phyloP scores from a whole-genome alignment of 2,797 vertebrate genomes.

The Setipinna tenuifilis region DNA sequence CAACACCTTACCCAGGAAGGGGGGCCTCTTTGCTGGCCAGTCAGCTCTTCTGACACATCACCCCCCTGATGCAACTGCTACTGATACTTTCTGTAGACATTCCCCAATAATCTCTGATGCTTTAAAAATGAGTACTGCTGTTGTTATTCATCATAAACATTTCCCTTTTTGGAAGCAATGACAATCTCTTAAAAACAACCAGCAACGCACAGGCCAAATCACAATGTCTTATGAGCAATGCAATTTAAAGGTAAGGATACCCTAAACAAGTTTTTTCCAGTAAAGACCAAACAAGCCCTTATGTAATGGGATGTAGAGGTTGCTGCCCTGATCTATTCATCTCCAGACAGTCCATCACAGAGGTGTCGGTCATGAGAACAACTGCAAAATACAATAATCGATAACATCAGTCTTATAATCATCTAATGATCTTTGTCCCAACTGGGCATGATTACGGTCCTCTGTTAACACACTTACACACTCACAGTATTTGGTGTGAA shows the following conservation, averaged over 20 bases:
- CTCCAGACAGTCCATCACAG: background rate
- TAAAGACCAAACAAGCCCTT: background rate
- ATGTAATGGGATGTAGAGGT: background rate
- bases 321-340: background rate
- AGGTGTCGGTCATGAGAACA: background rate
- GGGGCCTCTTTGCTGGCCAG: background rate
- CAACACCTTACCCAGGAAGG: background rate
- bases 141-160: background rate
- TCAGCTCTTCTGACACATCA: background rate
- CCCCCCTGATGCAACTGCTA: background rate
- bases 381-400: background rate
- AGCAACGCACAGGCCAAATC: background rate
- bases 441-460: background rate
- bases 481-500: background rate
- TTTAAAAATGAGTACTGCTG: background rate
- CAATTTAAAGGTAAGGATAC: background rate
- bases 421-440: background rate
- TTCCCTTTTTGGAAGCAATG: conserved; percentile 11
- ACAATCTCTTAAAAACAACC: background rate
- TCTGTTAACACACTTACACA: background rate
- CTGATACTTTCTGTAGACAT: background rate
- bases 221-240: background rate
- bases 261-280: background rate
- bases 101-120: background rate
- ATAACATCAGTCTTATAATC: background rate